Evolutionary conservation across 2,888 invertebrate species (phyloP).

Genomic region (Amphimallon solstitiale): DNA sequence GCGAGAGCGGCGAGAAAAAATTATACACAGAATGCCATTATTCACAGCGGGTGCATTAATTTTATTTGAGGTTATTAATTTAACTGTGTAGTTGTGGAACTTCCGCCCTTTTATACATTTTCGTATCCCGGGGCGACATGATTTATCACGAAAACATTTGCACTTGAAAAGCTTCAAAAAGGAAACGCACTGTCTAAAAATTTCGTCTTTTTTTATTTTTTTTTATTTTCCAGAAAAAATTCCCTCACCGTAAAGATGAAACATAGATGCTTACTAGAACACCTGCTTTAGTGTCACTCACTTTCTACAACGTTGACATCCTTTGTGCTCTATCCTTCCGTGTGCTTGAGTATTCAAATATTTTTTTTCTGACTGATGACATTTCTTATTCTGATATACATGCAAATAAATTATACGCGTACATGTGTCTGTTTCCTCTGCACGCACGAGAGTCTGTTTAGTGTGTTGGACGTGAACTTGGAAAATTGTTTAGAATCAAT

Average conservation of each 20-base stretch:
- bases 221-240: not conserved
- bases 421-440: too few species aligned
- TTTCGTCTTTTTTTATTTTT: not conserved
- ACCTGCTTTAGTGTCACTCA: conserved; percentile 29
- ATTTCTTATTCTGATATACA: conserved; percentile 4
- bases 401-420: conserved; percentile 14
- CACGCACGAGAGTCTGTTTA: too few species aligned
- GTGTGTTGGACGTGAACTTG: too few species aligned
- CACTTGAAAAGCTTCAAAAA: conserved; percentile 23
- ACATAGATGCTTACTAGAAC: conserved; percentile 17
- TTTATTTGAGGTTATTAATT: conserved; percentile 25
- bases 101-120: conserved; percentile 16
- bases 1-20: not conserved
- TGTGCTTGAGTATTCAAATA: conserved; percentile 19
- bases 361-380: conserved; percentile 21
- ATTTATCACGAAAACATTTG: conserved; percentile 29
- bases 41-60: conserved; percentile 23
- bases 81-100: conserved; percentile 14
- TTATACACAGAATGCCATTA: conserved; percentile 7
- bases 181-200: conserved; percentile 16
- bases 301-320: conserved; percentile 13
- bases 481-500: too few species aligned
- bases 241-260: conserved; percentile 6
- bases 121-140: conserved; percentile 11
- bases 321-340: not conserved